Conservation (phyloP, 2,888 invertebrate genomes). For the Hedya salicella region DNA sequence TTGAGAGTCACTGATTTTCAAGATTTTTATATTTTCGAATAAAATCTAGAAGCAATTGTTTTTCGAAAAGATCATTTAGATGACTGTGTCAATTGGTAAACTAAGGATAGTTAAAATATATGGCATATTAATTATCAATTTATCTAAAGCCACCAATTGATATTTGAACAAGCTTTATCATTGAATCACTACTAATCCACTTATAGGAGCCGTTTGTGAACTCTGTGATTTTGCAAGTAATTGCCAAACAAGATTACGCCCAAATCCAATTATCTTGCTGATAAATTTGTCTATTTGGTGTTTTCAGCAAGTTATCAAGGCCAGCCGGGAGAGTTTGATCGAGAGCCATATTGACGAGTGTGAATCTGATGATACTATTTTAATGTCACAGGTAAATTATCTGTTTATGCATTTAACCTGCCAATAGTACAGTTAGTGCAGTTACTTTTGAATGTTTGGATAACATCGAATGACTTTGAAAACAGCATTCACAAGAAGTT, state of each 20-base stretch:
- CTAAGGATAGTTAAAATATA: too few species aligned
- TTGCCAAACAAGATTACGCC: constrained; percentile 17
- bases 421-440: too few species aligned
- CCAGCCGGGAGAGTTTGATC: constrained; percentile 91
- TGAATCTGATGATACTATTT: constrained; percentile 90
- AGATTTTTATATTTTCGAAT: too few species aligned
- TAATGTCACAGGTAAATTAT: constrained; percentile 90
- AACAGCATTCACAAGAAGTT: too few species aligned
- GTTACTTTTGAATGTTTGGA: too few species aligned
- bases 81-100: too few species aligned
- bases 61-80: too few species aligned
- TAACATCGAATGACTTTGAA: too few species aligned
- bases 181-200: constrained; percentile 14
- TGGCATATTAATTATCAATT: too few species aligned
- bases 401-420: not conserved
- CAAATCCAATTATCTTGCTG: constrained; percentile 41
- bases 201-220: not conserved
- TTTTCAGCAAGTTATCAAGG: constrained; percentile 88
- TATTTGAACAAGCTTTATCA: constrained; percentile 4
- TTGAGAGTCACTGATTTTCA: too few species aligned
- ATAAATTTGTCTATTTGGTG: not conserved
- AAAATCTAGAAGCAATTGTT: too few species aligned
- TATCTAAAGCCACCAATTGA: not conserved
- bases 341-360: constrained; percentile 89
- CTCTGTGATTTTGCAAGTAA: constrained; percentile 1